phyloP scores from a whole-genome alignment of 1,140 invertebrate species.

The Formica exsecta region DNA sequence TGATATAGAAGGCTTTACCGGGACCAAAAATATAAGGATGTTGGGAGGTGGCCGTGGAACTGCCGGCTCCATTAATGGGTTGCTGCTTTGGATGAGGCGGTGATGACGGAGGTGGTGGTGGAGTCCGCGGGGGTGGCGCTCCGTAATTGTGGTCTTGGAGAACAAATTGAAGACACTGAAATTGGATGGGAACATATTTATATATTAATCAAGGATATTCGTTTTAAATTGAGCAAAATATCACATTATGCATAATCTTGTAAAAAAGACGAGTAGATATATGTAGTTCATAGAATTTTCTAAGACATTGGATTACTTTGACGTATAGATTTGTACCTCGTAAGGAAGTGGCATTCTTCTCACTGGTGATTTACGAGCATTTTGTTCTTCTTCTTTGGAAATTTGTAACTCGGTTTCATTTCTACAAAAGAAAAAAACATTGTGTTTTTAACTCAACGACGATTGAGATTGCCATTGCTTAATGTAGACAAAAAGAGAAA shows the following conservation, averaged over 20 bases:
- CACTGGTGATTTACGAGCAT: conserved; percentile 74
- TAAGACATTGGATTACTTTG: conserved; percentile 7
- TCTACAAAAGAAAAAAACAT: conserved; percentile 70
- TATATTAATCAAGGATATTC: conserved; percentile 61
- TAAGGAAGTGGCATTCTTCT: conserved; percentile 82
- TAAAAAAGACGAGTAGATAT: conserved; percentile 31
- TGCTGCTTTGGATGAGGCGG: conserved; percentile 83
- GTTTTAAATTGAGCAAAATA: conserved; percentile 73
- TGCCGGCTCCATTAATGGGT: conserved; percentile 81
- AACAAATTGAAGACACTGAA: conserved; percentile 89
- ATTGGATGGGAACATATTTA: conserved; percentile 79
- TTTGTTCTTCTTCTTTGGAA: conserved; percentile 78
- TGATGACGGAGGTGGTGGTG: conserved; percentile 87
- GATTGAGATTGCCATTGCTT: background rate
- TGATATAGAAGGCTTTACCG: conserved; percentile 71
- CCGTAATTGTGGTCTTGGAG: conserved; percentile 94
- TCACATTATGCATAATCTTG: conserved; percentile 9
- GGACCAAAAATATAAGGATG: conserved; percentile 83
- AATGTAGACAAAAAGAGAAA: background rate
- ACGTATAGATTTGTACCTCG: conserved; percentile 77
- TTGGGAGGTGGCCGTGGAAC: conserved; percentile 77
- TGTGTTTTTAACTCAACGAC: conserved; percentile 9
- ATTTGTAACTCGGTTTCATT: conserved; percentile 74
- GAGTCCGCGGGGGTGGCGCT: conserved; percentile 89
- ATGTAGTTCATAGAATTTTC: conserved; percentile 8